Evolutionary conservation across 2,888 invertebrate species (phyloP), one percentile per base, ranked within the genome.

Genomic region (Chaetoderma sp.): DNA sequence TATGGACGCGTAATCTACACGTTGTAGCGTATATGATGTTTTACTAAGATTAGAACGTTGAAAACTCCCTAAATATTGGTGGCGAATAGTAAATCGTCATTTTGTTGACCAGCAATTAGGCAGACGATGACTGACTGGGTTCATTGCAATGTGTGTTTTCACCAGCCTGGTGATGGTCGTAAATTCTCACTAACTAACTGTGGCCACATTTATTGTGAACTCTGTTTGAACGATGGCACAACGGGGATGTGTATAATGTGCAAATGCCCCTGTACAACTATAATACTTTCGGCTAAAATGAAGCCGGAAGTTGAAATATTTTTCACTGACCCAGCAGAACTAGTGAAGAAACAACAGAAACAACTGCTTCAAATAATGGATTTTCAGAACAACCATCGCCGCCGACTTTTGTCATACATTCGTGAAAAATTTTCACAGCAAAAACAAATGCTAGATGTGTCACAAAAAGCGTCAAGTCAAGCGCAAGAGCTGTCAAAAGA

Each of bases 131-230:
- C 73, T 18, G 82, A 83, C 63, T 84, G 84, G 84, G 73, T 83
- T 47, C 83, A 83, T 59, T 84, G 84, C 68, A 84, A 84, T 62
- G 71, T 76, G 21, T 84, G 84, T 66, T 84, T 78, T 64, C 61
- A 60, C 16, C 80, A 81, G 63, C 83, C 83, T 33, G 81, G 81
- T 30, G 73, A 77, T 60, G 81, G 81, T 18, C 70, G 73, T 18
- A 71, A 71, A 25, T 84, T 80, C 66, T 75, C 68, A 18, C 70
- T 84, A 32, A 84, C 83, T 30, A 80, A 72, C 63, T 84, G 84
- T 74, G 82, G 82, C 6, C 84, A 84, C 68, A 78, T 83, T 30
- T 84, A 78, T 64, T 84, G 84, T 73, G 77, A 75, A 25, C 75
- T 76, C 60, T 84, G 84, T 72, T 62, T 75, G 5, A 57, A 63